phyloP scores from a whole-genome alignment of 2,113 vertebrate genomes.

The Diadophis punctatus region DNA sequence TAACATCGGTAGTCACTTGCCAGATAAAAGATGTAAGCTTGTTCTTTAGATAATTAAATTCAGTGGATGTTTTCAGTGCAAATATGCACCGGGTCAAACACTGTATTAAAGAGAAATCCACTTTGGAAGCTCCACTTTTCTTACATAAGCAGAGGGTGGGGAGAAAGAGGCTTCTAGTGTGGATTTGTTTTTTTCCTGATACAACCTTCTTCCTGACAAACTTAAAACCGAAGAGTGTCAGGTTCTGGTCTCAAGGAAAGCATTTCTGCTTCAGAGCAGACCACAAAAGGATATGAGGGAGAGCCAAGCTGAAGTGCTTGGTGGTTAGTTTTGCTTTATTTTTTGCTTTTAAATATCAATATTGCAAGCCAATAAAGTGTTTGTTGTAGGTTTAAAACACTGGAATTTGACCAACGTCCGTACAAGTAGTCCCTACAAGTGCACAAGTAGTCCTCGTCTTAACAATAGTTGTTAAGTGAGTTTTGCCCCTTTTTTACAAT shows the following conservation, averaged over 20 bases:
- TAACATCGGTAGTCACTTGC: background rate
- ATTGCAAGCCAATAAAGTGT: background rate
- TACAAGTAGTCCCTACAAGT: background rate
- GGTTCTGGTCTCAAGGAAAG: background rate
- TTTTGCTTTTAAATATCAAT: background rate
- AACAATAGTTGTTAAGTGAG: no score
- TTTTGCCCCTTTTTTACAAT: background rate
- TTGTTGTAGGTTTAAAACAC: background rate
- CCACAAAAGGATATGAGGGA: background rate
- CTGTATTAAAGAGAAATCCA: background rate
- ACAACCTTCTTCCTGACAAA: background rate
- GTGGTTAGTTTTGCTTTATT: background rate
- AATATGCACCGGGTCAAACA: background rate
- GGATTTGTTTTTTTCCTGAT: background rate
- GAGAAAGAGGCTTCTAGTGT: background rate
- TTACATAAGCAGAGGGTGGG: background rate
- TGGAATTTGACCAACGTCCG: background rate
- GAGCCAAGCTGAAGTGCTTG: background rate
- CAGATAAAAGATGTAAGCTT: background rate
- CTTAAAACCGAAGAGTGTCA: background rate
- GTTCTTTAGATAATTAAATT: slow-evolving; percentile 1
- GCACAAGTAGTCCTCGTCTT: background rate
- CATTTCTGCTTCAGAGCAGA: background rate
- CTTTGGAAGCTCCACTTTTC: background rate
- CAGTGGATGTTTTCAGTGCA: background rate